Percentiles rank a stretch among this genome's conserved stretches.
phyloP scores from a whole-genome alignment of 2,797 vertebrate genomes.

The Enoplosus armatus region DNA sequence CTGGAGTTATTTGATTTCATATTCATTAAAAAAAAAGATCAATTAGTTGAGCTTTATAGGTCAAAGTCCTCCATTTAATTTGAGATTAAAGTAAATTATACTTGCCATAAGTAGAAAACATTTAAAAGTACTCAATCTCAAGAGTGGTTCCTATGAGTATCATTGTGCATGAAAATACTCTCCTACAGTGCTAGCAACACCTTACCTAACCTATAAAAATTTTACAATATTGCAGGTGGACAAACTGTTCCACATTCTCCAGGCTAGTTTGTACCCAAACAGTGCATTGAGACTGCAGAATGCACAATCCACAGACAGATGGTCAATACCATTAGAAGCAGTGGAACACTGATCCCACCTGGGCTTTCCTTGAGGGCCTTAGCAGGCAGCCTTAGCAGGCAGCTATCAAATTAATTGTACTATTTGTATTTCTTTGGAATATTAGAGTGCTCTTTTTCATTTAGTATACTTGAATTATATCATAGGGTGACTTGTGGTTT shows the following conservation, averaged over 20 bases:
- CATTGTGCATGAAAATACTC: neutral
- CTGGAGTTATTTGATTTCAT: neutral
- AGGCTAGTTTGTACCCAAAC: constrained; percentile 21
- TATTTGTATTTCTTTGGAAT: constrained; percentile 17
- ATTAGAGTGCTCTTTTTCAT: neutral
- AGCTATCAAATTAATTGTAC: constrained; percentile 5
- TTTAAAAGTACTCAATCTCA: neutral
- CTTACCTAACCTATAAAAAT: constrained; percentile 11
- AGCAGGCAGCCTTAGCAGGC: constrained; percentile 19
- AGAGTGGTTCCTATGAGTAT: neutral
- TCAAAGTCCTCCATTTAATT: neutral
- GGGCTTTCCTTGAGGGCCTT: constrained; percentile 1
- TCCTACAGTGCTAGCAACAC: neutral
- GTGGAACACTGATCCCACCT: neutral
- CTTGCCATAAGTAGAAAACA: neutral
- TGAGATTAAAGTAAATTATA: neutral
- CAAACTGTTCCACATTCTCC: constrained; percentile 7
- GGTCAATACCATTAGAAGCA: constrained; percentile 33
- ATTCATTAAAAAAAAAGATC: neutral
- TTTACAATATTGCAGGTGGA: constrained; percentile 3
- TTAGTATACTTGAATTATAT: neutral
- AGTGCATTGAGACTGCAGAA: constrained; percentile 13
- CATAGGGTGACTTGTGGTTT: neutral
- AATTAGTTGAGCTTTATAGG: neutral
- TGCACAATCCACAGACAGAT: constrained; percentile 42